phyloP scores from a whole-genome alignment of 2,888 invertebrate species.

The Acanthosepion lycidas region DNA sequence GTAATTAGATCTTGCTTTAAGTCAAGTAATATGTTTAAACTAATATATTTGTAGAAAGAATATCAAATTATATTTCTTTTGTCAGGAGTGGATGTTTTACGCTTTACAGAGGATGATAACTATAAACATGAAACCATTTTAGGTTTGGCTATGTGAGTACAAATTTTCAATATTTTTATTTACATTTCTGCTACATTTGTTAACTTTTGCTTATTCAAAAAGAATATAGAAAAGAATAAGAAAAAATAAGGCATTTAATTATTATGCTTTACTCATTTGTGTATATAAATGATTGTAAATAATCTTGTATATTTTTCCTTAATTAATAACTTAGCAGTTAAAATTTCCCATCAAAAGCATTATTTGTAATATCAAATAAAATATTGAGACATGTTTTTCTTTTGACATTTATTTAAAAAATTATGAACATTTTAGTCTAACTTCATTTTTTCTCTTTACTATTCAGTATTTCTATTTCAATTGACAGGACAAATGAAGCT shows the following conservation, averaged over 20 bases:
- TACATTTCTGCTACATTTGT: background rate
- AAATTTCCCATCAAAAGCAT: too few relatives aligned
- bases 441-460: background rate
- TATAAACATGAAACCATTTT: conserved; percentile 78
- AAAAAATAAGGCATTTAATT: too few relatives aligned
- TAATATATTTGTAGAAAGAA: background rate
- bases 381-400: background rate
- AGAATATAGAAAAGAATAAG: too few relatives aligned
- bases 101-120: conserved; percentile 76
- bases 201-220: background rate
- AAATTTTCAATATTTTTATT: background rate
- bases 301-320: too few relatives aligned
- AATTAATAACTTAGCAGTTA: too few relatives aligned
- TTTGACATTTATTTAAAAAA: background rate
- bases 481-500: conserved; percentile 74
- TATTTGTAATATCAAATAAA: background rate
- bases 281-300: too few relatives aligned
- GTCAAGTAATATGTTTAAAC: background rate
- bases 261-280: too few relatives aligned
- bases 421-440: background rate
- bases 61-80: background rate
- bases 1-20: background rate
- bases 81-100: conserved; percentile 76
- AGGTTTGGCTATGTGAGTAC: conserved; percentile 77
- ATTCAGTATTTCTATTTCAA: background rate